phyloP scores from a whole-genome alignment of 2,888 invertebrate species.

The Junonia oenone region DNA sequence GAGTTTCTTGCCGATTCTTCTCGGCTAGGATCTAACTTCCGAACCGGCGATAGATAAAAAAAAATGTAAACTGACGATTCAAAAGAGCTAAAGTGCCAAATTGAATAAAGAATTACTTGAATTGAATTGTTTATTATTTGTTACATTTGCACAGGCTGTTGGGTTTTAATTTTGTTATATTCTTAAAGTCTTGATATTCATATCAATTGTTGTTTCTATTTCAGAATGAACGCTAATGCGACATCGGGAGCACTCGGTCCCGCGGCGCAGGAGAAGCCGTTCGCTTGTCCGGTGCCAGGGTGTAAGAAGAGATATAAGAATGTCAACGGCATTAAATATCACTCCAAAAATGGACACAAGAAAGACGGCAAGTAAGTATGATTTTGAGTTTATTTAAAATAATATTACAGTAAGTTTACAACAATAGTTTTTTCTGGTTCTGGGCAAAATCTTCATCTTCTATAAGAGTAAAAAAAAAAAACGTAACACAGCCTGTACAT shows the following conservation, averaged over 20 bases:
- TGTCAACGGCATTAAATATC: conserved; percentile 93
- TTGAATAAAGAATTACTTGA: too few species aligned
- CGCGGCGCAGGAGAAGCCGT: conserved; percentile 85
- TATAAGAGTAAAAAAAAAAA: too few species aligned
- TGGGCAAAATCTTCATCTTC: too few species aligned
- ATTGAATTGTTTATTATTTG: too few species aligned
- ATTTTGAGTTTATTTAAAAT: background rate
- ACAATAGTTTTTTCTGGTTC: too few species aligned
- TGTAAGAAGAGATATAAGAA: conserved; percentile 94
- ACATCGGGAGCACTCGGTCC: conserved; percentile 53
- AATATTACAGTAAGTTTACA: background rate
- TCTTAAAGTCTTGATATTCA: background rate
- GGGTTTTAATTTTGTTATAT: background rate
- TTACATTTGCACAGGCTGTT: too few species aligned
- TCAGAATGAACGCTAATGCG: conserved; percentile 58
- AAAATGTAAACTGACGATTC: too few species aligned
- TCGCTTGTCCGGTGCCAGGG: conserved; percentile 91
- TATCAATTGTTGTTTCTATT: background rate
- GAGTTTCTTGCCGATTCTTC: too few species aligned
- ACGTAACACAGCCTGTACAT: too few species aligned
- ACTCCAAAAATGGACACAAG: conserved; percentile 92
- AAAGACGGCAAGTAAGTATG: conserved; percentile 87
- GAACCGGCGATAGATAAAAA: too few species aligned
- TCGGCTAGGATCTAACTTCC: too few species aligned
- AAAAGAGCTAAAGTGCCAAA: too few species aligned